Evolutionary conservation across 2,888 invertebrate species (phyloP), one percentile per base, ranked within the genome.

Genomic region (Xestia xanthographa): DNA sequence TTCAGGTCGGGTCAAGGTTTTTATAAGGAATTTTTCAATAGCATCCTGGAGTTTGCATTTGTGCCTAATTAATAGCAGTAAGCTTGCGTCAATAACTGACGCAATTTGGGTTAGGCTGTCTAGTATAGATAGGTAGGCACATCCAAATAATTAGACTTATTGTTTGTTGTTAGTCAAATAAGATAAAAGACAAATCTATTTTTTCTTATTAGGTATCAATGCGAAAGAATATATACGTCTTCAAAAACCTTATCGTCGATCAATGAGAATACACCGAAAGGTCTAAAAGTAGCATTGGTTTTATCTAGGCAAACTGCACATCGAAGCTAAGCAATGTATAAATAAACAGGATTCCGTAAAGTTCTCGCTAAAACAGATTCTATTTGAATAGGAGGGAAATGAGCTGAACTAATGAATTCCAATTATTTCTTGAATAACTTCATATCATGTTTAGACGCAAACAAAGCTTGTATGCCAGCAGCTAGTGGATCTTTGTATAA

Each of bases 351-450:
- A 66, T 85, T 75, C 65, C 43, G 38, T 38, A 26, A 79, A 66
- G 45, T 29, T 11, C 12, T 29, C 14, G 20, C 22, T 48, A 67
- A n/a, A 20, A 29, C 29, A 26, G 17, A 38, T 60, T 50, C 5
- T 60, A 71, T 48, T 63, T 22, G 34, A 41, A 53, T 20, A 45
- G 29, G 6, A 29, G 20, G 26, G 34, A 77, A 82, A 70, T 66
- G 22, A 56, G 29, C 34, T 56, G 70, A 17, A 66, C 26, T 62
- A 63, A 56, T 70, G 66, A 70, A 66, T 53, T 53, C 41, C 48
- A 81, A 75, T 75, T 66, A 75, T 63, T 56, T 66, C 29, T 82
- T 69, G 11, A 75, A 48, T 60, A 67, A 43, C 20, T 82, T 58
- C 8, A 29, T 63, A 53, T 20, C 17, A 38, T 67, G 5, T 8